These are phyloP conservation scores for Trematomus bernacchii DNA, from an alignment of 2,797 vertebrate genomes.

Conservation along the genomic window DNA sequence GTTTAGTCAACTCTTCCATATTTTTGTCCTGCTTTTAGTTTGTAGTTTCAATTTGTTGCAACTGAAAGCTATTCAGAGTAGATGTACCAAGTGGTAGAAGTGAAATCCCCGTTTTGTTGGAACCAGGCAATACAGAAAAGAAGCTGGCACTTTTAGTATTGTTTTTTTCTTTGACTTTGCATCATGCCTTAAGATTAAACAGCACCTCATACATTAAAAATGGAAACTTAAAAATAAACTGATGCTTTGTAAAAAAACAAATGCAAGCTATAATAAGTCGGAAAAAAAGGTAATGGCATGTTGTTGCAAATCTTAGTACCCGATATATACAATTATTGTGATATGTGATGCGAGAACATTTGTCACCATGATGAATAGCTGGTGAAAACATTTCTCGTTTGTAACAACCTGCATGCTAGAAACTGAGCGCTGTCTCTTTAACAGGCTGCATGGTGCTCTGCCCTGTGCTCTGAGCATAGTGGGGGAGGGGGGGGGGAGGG, in stretches of 20 bases:
- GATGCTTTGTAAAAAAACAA: not conserved
- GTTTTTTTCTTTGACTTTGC: not conserved
- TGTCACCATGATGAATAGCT: conserved; percentile 47
- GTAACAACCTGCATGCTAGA: conserved; percentile 26
- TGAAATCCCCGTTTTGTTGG: too few species aligned
- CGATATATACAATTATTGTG: not conserved
- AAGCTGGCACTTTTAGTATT: not conserved
- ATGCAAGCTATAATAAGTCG: too few species aligned
- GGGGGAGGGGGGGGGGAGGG: conserved; percentile 77
- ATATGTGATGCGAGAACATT: conserved; percentile 47
- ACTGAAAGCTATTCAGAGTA: too few species aligned
- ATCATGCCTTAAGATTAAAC: not conserved
- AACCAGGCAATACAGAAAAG: too few species aligned
- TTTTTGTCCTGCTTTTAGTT: too few species aligned
- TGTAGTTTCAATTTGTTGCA: too few species aligned
- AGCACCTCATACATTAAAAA: not conserved
- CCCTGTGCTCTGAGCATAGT: conserved; percentile 70
- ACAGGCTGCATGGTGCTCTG: conserved; percentile 68
- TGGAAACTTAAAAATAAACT: not conserved
- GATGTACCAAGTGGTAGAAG: too few species aligned
- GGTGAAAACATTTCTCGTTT: conserved; percentile 58
- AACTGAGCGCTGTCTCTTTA: conserved; percentile 80
- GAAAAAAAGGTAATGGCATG: not conserved
- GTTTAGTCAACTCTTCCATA: too few species aligned
- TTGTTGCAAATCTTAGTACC: conserved; percentile 16